phyloP scores from a whole-genome alignment of 1,140 invertebrate species.

The Pseudomyrmex cubaensis region DNA sequence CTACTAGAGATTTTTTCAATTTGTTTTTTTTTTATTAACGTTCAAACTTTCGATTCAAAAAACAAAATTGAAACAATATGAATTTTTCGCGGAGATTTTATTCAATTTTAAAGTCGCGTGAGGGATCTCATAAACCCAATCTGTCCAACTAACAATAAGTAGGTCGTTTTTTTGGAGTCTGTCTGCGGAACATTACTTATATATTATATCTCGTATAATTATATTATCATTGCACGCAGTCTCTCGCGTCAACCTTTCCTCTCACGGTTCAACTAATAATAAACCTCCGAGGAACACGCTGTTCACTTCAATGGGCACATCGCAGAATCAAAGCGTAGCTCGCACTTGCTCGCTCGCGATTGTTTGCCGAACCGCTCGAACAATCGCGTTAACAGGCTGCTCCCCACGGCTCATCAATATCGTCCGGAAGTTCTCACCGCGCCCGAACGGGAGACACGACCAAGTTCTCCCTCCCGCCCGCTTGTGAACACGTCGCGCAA shows the following conservation, averaged over 20 bases:
- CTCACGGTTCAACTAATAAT: constrained; percentile 3
- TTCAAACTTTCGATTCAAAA: too few relatives aligned
- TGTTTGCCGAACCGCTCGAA: constrained; percentile 57
- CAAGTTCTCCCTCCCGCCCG: constrained; percentile 19
- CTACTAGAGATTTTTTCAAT: too few relatives aligned
- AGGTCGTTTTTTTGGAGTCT: too few relatives aligned
- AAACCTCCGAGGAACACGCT: constrained; percentile 21
- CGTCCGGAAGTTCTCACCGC: constrained; percentile 36
- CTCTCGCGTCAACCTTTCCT: background rate
- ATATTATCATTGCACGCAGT: too few relatives aligned
- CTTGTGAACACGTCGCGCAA: constrained; percentile 44
- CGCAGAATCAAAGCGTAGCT: constrained; percentile 24
- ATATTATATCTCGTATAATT: too few relatives aligned
- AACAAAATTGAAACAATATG: too few relatives aligned
- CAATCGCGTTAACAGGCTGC: constrained; percentile 59
- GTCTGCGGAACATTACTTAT: too few relatives aligned
- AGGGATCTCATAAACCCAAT: too few relatives aligned
- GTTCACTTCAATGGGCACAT: constrained; percentile 23
- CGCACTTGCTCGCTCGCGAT: constrained; percentile 31
- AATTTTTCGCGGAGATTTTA: too few relatives aligned
- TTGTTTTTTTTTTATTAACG: too few relatives aligned
- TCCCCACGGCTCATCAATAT: constrained; percentile 61
- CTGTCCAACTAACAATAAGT: too few relatives aligned
- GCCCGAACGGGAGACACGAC: background rate
- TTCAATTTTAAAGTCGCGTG: too few relatives aligned